Conservation (phyloP, 2,888 invertebrate genomes). For the Amphipoea oculea region DNA sequence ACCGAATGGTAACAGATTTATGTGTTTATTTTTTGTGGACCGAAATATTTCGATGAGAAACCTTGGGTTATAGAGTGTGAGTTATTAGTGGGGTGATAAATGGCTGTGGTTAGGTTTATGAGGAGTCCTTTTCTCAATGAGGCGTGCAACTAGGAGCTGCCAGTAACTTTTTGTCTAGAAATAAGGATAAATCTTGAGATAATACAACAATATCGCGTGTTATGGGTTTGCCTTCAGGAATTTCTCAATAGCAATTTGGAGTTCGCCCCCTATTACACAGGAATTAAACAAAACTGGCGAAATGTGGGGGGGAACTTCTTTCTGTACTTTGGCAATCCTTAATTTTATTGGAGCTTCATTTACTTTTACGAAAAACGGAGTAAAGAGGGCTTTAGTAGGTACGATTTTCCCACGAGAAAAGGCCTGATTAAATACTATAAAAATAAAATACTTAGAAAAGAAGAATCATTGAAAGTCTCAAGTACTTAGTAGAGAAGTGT, state of each 20-base stretch:
- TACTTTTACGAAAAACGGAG: neutral
- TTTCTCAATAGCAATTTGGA: neutral
- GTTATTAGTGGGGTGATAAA: constrained; percentile 33
- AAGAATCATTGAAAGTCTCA: constrained; percentile 16
- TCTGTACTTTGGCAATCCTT: neutral
- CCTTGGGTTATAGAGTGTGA: constrained; percentile 19
- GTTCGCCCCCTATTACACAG: neutral
- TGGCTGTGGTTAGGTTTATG: constrained; percentile 3
- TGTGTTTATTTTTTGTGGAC: constrained; percentile 46
- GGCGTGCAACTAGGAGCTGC: neutral
- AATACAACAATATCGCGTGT: neutral
- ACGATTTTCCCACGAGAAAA: neutral
- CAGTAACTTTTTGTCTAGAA: neutral
- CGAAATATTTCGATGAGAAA: constrained; percentile 29
- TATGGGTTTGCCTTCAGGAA: neutral
- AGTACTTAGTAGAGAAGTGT: constrained; percentile 11
- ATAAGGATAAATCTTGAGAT: neutral
- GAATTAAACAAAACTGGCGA: no score
- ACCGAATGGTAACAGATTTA: constrained; percentile 53
- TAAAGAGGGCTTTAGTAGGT: neutral
- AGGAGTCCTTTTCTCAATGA: constrained; percentile 9
- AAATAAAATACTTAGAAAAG: neutral
- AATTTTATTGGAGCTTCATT: neutral
- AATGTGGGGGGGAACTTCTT: neutral
- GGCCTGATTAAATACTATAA: neutral